These are phyloP conservation scores for Parazoanthus swiftii DNA, from an alignment of 92 coral and sea anemone genomes.

Conservation along the genomic window DNA sequence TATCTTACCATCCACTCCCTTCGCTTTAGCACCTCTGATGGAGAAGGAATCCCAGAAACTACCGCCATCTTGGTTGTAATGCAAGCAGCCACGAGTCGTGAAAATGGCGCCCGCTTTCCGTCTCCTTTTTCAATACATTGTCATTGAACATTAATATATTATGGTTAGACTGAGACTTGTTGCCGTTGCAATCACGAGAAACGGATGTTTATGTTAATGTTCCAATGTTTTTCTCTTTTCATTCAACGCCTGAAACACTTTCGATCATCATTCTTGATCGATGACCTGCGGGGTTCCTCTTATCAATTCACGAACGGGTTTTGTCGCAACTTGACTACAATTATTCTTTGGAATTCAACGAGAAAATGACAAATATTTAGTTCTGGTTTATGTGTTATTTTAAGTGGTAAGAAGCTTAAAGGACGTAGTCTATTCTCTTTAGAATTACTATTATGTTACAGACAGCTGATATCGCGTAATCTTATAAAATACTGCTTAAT, in stretches of 20 bases:
- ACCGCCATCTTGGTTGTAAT: background rate
- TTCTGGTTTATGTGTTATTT: no score
- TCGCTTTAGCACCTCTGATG: background rate
- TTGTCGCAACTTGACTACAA: no score
- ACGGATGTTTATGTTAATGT: conserved; percentile 12
- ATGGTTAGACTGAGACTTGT: background rate
- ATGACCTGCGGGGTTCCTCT: background rate
- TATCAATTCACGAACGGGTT: no score
- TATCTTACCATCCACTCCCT: conserved; percentile 12
- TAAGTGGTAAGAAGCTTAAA: no score
- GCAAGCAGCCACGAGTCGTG: background rate
- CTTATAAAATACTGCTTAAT: background rate
- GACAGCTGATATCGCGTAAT: background rate
- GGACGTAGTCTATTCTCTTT: no score
- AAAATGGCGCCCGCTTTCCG: conserved; percentile 3
- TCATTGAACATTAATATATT: background rate
- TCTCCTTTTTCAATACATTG: background rate
- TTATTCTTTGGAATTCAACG: no score
- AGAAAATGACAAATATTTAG: no score
- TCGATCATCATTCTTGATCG: no score
- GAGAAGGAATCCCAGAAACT: conserved; percentile 11
- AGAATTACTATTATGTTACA: background rate
- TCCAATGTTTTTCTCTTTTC: background rate
- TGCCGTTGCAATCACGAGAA: background rate
- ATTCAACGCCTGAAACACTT: background rate